Evolutionary conservation across 2,797 vertebrate genomes (phyloP), one percentile per base, ranked within the genome.

Genomic region (Cirrhinus molitorella): DNA sequence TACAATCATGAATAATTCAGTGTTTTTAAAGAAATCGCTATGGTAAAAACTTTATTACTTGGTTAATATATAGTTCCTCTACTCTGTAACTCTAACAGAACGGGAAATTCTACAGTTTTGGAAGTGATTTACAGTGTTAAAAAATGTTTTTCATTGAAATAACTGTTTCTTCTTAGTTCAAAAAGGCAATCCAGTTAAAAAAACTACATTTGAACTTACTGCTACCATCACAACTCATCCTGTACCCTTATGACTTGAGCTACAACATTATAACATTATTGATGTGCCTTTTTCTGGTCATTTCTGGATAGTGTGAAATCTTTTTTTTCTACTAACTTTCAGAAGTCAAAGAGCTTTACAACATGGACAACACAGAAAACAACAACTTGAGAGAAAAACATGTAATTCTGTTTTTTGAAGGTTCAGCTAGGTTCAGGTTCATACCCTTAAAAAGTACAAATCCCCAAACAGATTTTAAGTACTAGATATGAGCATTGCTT

Each of bases 401-500:
- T 43, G 13, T 0, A 57, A 57, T 57, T 75, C 34, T n/a, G 5
- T 63, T 63, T 13, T 59, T 65, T 17, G 28, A 28, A 66, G 31
- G 34, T 19, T 67, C 4, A 68, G 19, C 21, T n/a, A n/a, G n/a
- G n/a, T n/a, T n/a, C n/a, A n/a, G n/a, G n/a, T n/a, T n/a, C n/a
- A n/a, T n/a, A n/a, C 4, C 31, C 31, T 34, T 34, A 34, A 34
- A 4, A 2, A 34, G 31, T 34, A 7, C 10, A 25, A 57, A 68
- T 57, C 11, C 55, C 16, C n/a, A 57, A 37, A 43, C 11, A 37
- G 23, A 25, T 53, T 25, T 40, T 43, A 74, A 23, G 12, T 5
- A 74, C 12, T 31, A 25, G 11, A 23, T 12, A 49, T 34, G n/a
- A 43, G 23, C 11, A 70, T 45, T 34, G 16, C 92, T 92, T 88